phyloP scores from a whole-genome alignment of 2,797 vertebrate species.

The Echiichthys vipera region DNA sequence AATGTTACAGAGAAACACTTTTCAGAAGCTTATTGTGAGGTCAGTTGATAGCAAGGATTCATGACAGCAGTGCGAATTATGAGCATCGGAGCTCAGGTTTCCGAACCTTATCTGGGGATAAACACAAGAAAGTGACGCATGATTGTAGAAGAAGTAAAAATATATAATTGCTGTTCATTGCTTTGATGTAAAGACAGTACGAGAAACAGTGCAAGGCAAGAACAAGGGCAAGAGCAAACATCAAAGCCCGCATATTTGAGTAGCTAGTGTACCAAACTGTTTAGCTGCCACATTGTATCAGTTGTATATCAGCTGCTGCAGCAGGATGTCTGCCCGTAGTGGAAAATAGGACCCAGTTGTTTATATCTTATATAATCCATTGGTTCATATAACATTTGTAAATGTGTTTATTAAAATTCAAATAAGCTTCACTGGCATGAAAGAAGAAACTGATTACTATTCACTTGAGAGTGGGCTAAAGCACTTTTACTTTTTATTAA shows the following conservation, averaged over 20 bases:
- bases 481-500: background rate
- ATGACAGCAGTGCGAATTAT: background rate
- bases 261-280: conserved; percentile 6
- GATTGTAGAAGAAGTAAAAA: background rate
- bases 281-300: conserved; percentile 34
- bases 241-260: conserved; percentile 5
- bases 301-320: conserved; percentile 20
- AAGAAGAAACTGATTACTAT: conserved; percentile 4
- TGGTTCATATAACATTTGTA: conserved; percentile 5
- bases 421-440: too few species aligned
- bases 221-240: conserved; percentile 18
- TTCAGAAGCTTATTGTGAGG: background rate
- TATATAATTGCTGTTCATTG: background rate
- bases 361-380: conserved; percentile 21
- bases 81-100: background rate
- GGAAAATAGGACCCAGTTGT: conserved; percentile 1
- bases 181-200: conserved; percentile 27
- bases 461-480: background rate
- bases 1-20: background rate
- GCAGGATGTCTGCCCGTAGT: conserved; percentile 5
- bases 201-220: conserved; percentile 5
- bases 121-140: background rate
- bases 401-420: too few species aligned
- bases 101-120: conserved; percentile 5
- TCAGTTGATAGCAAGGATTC: background rate